Conservation (phyloP, 2,797 vertebrate species). For the Micrastur ruficollis region DNA sequence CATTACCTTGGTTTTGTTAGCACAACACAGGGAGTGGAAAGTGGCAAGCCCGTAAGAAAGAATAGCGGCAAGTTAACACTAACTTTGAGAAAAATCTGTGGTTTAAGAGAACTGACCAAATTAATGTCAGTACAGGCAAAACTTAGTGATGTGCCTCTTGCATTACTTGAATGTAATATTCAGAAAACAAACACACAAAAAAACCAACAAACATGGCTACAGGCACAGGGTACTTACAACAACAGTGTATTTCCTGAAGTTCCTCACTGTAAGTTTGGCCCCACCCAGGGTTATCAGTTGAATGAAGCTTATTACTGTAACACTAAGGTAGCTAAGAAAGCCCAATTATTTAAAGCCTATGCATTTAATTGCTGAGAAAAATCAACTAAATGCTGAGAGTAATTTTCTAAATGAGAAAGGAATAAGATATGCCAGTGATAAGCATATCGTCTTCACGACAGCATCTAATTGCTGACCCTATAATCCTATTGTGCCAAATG, state of each 20-base stretch:
- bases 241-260: neutral
- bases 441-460: constrained; percentile 66
- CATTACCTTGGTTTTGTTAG: neutral
- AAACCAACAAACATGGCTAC: neutral
- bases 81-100: neutral
- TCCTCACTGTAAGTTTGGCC: neutral
- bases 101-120: neutral
- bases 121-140: neutral
- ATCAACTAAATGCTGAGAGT: neutral
- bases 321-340: neutral
- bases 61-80: neutral
- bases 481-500: constrained; percentile 71
- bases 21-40: neutral
- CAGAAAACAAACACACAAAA: neutral
- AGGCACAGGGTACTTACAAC: neutral
- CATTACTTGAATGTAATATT: neutral
- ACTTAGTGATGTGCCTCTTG: neutral
- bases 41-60: neutral
- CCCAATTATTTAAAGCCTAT: neutral
- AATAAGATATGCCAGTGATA: constrained; percentile 47
- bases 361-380: constrained; percentile 47
- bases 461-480: constrained; percentile 67
- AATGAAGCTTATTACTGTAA: neutral
- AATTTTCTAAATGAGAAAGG: constrained; percentile 54
- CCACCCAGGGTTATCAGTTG: neutral